Conservation (phyloP, 1,140 invertebrate genomes). For the Colletes latitarsis region DNA sequence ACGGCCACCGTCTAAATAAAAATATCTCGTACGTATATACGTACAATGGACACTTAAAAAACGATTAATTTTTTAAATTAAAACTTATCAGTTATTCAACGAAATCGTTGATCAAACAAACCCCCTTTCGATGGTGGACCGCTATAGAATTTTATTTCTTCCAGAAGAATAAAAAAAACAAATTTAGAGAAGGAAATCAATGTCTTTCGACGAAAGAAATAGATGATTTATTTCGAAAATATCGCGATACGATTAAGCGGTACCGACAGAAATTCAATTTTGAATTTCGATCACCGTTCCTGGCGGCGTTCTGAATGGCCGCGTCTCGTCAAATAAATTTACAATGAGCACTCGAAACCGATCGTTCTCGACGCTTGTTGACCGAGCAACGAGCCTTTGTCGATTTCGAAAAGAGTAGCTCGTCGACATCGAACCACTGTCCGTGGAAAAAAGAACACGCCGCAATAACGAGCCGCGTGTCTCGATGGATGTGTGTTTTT, state of each 20-base stretch:
- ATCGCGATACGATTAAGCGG: no score
- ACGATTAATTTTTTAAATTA: no score
- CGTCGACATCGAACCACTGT: not conserved
- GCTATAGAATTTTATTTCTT: no score
- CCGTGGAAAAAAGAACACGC: not conserved
- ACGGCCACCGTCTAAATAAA: no score
- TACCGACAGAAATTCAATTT: not conserved
- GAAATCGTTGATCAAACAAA: no score
- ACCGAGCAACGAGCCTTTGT: constrained; percentile 13
- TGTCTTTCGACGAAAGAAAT: no score
- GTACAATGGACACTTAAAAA: no score
- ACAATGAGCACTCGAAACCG: constrained; percentile 10
- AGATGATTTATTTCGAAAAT: not conserved
- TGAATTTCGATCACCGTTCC: constrained; percentile 2
- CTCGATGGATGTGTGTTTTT: not conserved
- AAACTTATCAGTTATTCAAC: no score
- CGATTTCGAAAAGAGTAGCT: not conserved
- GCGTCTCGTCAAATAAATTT: constrained; percentile 24
- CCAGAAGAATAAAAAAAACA: no score
- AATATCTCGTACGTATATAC: no score
- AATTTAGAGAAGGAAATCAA: no score
- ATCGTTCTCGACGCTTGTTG: constrained; percentile 7
- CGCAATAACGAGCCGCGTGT: not conserved
- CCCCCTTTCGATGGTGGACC: no score
- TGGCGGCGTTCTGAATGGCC: not conserved